Evolutionary conservation across 2,113 vertebrate genomes (phyloP), one percentile per base, ranked within the genome.

Genomic region (Crotalus horridus): DNA sequence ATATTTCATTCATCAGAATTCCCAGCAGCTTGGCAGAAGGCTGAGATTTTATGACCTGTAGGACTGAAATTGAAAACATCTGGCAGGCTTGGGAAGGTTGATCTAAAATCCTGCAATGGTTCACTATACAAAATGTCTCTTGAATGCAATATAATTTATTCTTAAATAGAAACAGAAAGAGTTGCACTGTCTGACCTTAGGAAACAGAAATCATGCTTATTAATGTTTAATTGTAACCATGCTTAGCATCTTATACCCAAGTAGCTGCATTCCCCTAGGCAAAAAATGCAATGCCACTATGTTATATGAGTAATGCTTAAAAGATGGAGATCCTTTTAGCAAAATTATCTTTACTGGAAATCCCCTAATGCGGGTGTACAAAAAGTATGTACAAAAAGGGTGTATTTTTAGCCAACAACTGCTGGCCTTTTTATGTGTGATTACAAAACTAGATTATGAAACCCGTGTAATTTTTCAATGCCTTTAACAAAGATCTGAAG

Each of bases 251-350:
- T 53, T n/a, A 24, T 24, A 89, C 21, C 64, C 93, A 95, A 91
- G 64, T 93, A 54, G 51, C 26, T 48, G 89, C 29, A 93, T 85
- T 74, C 51, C 81, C 87, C 12, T 12, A 87, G 94, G 95, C 61
- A 92, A 90, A 87, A 51, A 55, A 94, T 55, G 91, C 91, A 94
- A 86, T 0, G 3, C 12, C 54, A 94, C 91, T 4, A 20, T 0
- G 0, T 93, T 94, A n/a, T 21, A 87, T 87, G 91, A 86, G 85
- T 87, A 0, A 0, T 53, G n/a, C 59, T 94, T 93, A 93, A 95
- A 95, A 93, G 94, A 91, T 7, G 91, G 17, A 11, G 91, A 94
- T 85, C 92, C 93, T 95, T 91, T 92, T 93, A 95, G 92, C 90
- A 96, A 94, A 95, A 94, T 93, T 87, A 15, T 1, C 17, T 23